Base-by-base conservation (phyloP, 2,888 invertebrate genomes). In the Dolichopus griseipennis region DNA sequence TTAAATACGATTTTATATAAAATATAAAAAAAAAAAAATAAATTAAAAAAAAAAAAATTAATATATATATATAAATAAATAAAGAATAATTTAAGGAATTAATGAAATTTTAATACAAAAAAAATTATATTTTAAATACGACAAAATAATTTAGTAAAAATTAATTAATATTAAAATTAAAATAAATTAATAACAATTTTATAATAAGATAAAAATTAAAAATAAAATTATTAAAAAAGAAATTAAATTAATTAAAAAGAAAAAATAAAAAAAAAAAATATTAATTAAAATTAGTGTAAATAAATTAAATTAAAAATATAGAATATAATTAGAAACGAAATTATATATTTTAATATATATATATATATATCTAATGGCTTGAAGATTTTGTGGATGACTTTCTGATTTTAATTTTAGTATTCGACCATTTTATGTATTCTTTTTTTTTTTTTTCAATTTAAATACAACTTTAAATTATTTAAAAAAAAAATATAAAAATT, bases 1-100 rank as follows among this genome's bases (percentile, higher is more conserved):
- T 52, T 52, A 52, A 52, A 52, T 52, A 52, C 52, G 52, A 52
- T 52, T 52, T 18, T 52, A 52, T 52, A 52, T 52, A 52, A 52
- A 52, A 52, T 41, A 52, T 52, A 52, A 52, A 18, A 52, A 52
- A 52, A 52, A 52, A 6, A 52, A 18, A 52, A 52, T 3, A 52
- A 52, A 52, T n/a, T 10, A 37, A 37, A 37, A 10, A 12, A 37
- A 10, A 37, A 10, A 37, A 10, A 37, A 10, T 10, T 37, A 5
- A 37, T 37, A 37, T 37, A 37, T 5, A 37, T 37, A 37, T 37
- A 37, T 7, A 10, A 5, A 37, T 10, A 37, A 37, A 37, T 7
- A 37, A 37, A 37, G 1, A 37, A 37, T 10, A 37, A 34, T 10
- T 7, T 10, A 37, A 37, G 6, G 12, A 52, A 52, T 52, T 18